Evolutionary conservation across 92 coral and sea anemone species (phyloP).

Genomic region (Parazoanthus darwini): DNA sequence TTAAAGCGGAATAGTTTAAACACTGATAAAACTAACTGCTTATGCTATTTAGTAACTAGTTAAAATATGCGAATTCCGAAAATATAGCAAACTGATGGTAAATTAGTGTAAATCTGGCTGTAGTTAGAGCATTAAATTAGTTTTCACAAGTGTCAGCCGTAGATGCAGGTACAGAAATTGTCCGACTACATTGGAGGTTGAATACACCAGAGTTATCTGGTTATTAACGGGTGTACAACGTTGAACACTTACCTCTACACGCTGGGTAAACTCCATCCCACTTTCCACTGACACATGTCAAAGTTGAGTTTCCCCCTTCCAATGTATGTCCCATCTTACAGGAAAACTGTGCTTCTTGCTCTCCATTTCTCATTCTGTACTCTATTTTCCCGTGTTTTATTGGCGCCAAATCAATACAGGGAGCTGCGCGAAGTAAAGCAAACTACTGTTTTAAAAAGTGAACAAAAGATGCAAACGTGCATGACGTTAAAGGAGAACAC

Average conservation of each 20-base stretch:
- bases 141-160: too few relatives aligned
- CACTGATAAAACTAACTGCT: too few relatives aligned
- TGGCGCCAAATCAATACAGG: constrained; percentile 8
- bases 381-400: neutral
- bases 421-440: neutral
- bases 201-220: too few relatives aligned
- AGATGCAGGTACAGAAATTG: too few relatives aligned
- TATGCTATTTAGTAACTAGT: too few relatives aligned
- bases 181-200: too few relatives aligned
- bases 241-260: neutral
- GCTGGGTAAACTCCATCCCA: neutral
- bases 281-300: neutral
- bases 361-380: neutral
- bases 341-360: neutral
- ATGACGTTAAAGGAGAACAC: too few relatives aligned
- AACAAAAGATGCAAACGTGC: neutral
- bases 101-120: too few relatives aligned
- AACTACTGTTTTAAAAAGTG: neutral
- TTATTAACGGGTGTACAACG: neutral
- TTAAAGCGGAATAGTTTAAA: too few relatives aligned
- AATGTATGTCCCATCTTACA: neutral
- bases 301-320: neutral
- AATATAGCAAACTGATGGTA: too few relatives aligned
- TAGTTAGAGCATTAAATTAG: too few relatives aligned
- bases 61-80: too few relatives aligned